Evolutionary conservation across 2,113 vertebrate species (phyloP).

Genomic region (Heptranchias perlo): DNA sequence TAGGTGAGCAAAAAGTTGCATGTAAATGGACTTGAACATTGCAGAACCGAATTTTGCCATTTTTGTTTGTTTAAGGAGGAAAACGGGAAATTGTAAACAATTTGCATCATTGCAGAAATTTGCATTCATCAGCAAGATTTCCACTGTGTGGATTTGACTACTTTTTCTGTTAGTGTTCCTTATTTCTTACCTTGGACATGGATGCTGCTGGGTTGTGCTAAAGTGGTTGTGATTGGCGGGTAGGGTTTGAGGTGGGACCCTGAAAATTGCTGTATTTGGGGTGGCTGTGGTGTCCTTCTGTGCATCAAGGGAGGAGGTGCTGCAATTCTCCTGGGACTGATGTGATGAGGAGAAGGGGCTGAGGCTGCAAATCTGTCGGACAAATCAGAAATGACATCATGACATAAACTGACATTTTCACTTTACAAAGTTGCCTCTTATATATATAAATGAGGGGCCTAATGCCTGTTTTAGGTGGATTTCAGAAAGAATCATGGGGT

Average conservation of each 20-base stretch:
- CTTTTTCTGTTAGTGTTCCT: background rate
- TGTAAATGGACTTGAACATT: background rate
- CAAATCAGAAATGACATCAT: slow-evolving; percentile 38
- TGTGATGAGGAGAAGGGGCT: slow-evolving; percentile 62
- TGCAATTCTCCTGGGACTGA: slow-evolving; percentile 57
- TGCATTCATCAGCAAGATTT: background rate
- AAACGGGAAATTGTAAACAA: background rate
- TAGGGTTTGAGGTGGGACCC: slow-evolving; percentile 56
- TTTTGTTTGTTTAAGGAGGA: background rate
- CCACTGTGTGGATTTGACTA: background rate
- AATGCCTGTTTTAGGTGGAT: slow-evolving; percentile 23
- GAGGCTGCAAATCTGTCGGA: slow-evolving; percentile 66
- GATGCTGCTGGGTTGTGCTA: slow-evolving; percentile 57
- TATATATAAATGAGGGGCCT: background rate
- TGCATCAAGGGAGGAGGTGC: slow-evolving; percentile 53
- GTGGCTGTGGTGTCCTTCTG: slow-evolving; percentile 52
- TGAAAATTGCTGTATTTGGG: slow-evolving; percentile 51
- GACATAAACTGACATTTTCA: background rate
- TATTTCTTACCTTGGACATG: slow-evolving; percentile 62
- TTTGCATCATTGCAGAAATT: background rate
- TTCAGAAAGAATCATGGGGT: slow-evolving; percentile 43
- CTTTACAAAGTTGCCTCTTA: background rate
- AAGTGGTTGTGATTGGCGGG: slow-evolving; percentile 49
- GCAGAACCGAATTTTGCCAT: background rate
- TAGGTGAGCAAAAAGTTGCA: background rate